These are phyloP conservation scores for Spea bombifrons DNA, from an alignment of 2,113 vertebrate species.

Conservation along the genomic window DNA sequence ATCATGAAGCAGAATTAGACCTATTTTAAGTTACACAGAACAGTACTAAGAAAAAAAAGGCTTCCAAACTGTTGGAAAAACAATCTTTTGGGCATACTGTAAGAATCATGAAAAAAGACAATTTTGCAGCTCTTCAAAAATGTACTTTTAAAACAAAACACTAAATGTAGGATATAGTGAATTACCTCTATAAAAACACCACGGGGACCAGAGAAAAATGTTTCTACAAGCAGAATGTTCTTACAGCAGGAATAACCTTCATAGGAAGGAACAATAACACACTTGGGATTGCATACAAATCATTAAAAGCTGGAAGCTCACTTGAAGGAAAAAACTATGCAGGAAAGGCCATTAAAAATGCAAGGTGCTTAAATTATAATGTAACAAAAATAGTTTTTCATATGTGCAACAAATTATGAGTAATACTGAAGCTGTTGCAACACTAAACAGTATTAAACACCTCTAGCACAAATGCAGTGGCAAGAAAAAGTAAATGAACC, in stretches of 20 bases:
- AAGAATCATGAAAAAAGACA: slow-evolving; percentile 24
- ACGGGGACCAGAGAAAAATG: slow-evolving; percentile 42
- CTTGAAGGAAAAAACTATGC: slow-evolving; percentile 3
- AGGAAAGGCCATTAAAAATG: slow-evolving; percentile 18
- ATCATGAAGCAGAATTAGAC: no score
- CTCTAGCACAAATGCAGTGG: no score
- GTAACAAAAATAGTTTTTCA: neutral
- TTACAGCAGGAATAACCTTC: slow-evolving; percentile 47
- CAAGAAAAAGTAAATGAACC: no score
- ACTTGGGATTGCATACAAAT: slow-evolving; percentile 43
- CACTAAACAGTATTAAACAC: no score
- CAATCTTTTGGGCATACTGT: slow-evolving; percentile 8
- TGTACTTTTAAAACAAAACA: slow-evolving; percentile 29
- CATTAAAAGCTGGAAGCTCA: slow-evolving; percentile 30
- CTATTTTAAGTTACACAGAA: no score
- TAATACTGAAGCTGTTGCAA: no score
- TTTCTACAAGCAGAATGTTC: slow-evolving; percentile 41
- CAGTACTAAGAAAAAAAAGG: neutral
- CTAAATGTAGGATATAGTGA: slow-evolving; percentile 35
- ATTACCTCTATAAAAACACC: slow-evolving; percentile 43
- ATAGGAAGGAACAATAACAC: slow-evolving; percentile 40
- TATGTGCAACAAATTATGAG: neutral
- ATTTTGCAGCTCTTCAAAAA: slow-evolving; percentile 22
- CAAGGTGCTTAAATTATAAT: slow-evolving; percentile 6
- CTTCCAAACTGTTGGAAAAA: slow-evolving; percentile 2